Conservation (phyloP, 1,140 invertebrate genomes). For the Drosophila equinoxialis region DNA sequence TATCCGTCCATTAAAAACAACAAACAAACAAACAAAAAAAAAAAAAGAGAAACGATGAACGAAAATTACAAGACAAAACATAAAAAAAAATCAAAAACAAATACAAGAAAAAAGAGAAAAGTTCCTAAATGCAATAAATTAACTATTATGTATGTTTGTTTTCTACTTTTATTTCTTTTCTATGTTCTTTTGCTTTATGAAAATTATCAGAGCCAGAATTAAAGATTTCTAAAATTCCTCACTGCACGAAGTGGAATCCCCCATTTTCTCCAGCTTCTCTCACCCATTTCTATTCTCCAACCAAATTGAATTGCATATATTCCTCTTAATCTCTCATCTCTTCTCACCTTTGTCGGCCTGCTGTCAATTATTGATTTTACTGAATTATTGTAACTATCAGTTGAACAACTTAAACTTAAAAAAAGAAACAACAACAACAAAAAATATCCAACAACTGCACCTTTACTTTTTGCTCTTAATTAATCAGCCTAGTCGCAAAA, state of each 20-base stretch:
- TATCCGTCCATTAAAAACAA: slow-evolving; percentile 75
- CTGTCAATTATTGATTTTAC: slow-evolving; percentile 65
- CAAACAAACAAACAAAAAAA: neutral
- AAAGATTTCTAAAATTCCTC: neutral
- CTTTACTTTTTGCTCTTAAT: slow-evolving; percentile 47
- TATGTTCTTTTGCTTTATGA: slow-evolving; percentile 39
- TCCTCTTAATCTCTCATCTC: neutral
- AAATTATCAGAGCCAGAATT: slow-evolving; percentile 54
- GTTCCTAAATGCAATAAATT: slow-evolving; percentile 80
- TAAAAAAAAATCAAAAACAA: neutral
- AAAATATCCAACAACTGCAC: slow-evolving; percentile 25
- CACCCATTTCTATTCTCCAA: neutral
- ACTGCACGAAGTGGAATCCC: neutral
- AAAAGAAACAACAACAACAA: too few relatives aligned
- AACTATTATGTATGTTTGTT: too few relatives aligned
- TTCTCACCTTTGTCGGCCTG: slow-evolving; percentile 54
- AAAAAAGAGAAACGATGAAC: neutral
- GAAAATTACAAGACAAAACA: neutral
- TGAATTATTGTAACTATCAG: neutral
- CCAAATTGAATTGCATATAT: too few relatives aligned
- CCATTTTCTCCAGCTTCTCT: neutral
- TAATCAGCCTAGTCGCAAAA: slow-evolving; percentile 37
- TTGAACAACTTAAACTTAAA: neutral
- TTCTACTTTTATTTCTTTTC: too few relatives aligned
- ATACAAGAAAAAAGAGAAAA: slow-evolving; percentile 35